These are phyloP conservation scores for Ophiodon elongatus DNA, from an alignment of 2,113 vertebrate species.

Conservation along the genomic window DNA sequence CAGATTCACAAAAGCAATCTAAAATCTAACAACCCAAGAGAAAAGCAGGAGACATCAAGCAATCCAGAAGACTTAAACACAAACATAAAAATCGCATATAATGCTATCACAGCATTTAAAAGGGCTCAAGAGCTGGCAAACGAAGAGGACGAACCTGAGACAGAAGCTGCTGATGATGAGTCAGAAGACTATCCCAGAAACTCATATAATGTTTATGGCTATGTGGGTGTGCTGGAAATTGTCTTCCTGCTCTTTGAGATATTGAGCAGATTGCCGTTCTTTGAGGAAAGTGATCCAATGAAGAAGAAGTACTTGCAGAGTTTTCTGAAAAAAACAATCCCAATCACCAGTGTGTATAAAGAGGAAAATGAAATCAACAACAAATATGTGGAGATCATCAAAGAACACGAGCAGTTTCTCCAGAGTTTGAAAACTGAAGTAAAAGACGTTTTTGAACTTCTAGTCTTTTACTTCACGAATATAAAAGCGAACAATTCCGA, in stretches of 20 bases:
- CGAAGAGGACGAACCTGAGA: slow-evolving; percentile 40
- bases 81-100: slow-evolving; percentile 76
- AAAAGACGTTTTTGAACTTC: slow-evolving; percentile 48
- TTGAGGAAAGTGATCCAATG: slow-evolving; percentile 55
- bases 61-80: slow-evolving; percentile 55
- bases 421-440: slow-evolving; percentile 59
- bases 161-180: slow-evolving; percentile 28
- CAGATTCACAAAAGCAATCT: slow-evolving; percentile 86
- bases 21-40: slow-evolving; percentile 59
- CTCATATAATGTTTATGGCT: slow-evolving; percentile 83
- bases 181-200: slow-evolving; percentile 71
- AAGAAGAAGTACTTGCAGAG: slow-evolving; percentile 63
- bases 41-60: slow-evolving; percentile 50
- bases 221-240: slow-evolving; percentile 83
- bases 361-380: slow-evolving; percentile 36
- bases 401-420: slow-evolving; percentile 69
- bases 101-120: slow-evolving; percentile 82
- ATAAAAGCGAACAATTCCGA: too few relatives aligned
- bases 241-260: slow-evolving; percentile 81
- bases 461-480: slow-evolving; percentile 56
- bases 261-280: slow-evolving; percentile 76
- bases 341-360: slow-evolving; percentile 45
- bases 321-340: slow-evolving; percentile 73
- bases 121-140: slow-evolving; percentile 81
- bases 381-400: slow-evolving; percentile 64